These are phyloP conservation scores for Hydropotes inermis DNA, from an alignment of 2,113 vertebrate genomes.

Conservation along the genomic window DNA sequence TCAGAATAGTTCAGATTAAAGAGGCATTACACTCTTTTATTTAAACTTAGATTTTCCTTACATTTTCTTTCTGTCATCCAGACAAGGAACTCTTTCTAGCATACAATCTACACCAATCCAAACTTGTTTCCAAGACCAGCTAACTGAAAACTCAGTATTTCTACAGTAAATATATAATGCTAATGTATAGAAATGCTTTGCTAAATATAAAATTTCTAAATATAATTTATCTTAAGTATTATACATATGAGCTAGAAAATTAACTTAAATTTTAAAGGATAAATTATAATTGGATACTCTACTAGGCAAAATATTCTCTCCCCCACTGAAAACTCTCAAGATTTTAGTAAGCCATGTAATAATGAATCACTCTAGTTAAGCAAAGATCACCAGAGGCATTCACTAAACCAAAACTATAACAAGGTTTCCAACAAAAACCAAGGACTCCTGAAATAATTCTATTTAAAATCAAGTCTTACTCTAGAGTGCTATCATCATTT, in stretches of 20 bases:
- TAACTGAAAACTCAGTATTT: constrained; percentile 26
- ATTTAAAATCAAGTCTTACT: background rate
- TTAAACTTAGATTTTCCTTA: constrained; percentile 17
- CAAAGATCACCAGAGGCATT: constrained; percentile 14
- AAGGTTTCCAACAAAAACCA: constrained; percentile 11
- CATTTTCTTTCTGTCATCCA: background rate
- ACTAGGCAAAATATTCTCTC: background rate
- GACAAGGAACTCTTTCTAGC: background rate
- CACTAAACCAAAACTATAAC: constrained; percentile 12
- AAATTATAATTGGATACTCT: constrained; percentile 1
- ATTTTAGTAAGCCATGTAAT: background rate
- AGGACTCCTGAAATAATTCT: background rate
- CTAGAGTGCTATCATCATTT: background rate
- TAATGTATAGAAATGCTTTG: background rate
- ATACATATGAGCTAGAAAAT: background rate
- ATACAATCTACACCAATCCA: background rate
- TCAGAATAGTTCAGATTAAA: constrained; percentile 10
- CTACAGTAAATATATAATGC: background rate
- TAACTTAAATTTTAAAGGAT: background rate
- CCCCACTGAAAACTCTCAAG: background rate
- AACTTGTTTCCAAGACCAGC: background rate
- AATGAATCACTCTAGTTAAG: background rate
- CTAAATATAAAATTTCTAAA: constrained; percentile 13
- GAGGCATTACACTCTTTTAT: background rate
- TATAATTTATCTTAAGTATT: background rate